These are phyloP conservation scores for Gryon sp. DNA, from an alignment of 1,140 invertebrate genomes.

Conservation along the genomic window DNA sequence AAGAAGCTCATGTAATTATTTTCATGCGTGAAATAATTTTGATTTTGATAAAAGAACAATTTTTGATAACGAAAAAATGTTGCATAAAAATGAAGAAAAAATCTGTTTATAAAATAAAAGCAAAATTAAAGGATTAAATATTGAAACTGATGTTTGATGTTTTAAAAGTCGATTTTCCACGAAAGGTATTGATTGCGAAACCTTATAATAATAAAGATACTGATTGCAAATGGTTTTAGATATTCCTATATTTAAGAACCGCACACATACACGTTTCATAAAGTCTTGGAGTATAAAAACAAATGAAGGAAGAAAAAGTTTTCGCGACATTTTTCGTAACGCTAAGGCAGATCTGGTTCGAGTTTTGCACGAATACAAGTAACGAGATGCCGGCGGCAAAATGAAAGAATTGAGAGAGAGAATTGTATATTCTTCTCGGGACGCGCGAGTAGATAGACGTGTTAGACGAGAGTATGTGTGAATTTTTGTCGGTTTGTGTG, in stretches of 20 bases:
- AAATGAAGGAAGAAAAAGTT: conserved; percentile 41
- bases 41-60: too few species aligned
- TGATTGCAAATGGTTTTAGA: conserved; percentile 44
- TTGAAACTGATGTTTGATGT: too few species aligned
- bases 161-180: conserved; percentile 5
- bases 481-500: too few species aligned
- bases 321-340: conserved; percentile 40
- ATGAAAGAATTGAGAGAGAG: conserved; percentile 38
- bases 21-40: too few species aligned
- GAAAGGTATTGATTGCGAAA: neutral
- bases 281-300: conserved; percentile 15
- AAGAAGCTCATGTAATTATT: too few species aligned
- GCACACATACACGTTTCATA: conserved; percentile 20
- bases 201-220: conserved; percentile 32
- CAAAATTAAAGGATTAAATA: too few species aligned
- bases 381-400: conserved; percentile 20
- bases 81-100: too few species aligned
- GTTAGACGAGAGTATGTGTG: neutral
- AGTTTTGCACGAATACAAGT: conserved; percentile 49
- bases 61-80: too few species aligned
- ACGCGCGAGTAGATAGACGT: conserved; percentile 1
- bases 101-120: too few species aligned
- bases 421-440: conserved; percentile 15
- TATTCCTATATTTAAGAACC: conserved; percentile 3
- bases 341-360: conserved; percentile 36